Conservation (phyloP, 2,113 vertebrate genomes). For the Pagrus major region DNA sequence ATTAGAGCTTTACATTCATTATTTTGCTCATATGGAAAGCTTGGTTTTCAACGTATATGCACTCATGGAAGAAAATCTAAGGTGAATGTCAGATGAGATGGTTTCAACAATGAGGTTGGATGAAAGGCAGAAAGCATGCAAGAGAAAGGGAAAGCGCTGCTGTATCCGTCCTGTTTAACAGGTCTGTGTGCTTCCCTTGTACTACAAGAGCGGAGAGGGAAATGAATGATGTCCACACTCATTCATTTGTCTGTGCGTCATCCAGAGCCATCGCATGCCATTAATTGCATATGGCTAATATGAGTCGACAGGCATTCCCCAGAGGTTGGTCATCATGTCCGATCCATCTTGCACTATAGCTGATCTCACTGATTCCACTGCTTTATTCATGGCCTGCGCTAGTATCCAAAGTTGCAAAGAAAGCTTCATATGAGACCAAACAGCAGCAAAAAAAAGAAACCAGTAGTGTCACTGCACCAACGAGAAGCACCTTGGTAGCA, state of each 20-base stretch:
- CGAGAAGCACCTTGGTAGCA: too few species aligned
- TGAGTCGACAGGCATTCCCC: slow-evolving; percentile 59
- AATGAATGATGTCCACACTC: slow-evolving; percentile 35
- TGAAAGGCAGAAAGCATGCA: neutral
- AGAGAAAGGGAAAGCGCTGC: neutral
- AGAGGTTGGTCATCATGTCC: slow-evolving; percentile 54
- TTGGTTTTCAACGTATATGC: neutral
- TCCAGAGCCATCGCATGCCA: slow-evolving; percentile 34
- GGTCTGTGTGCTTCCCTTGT: slow-evolving; percentile 12
- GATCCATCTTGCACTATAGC: slow-evolving; percentile 27
- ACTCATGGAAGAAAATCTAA: neutral
- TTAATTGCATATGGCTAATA: slow-evolving; percentile 69
- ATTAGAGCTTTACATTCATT: neutral
- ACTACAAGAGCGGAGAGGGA: slow-evolving; percentile 41
- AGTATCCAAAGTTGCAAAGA: neutral
- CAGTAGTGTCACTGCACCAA: neutral
- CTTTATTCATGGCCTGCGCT: slow-evolving; percentile 9
- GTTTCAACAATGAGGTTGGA: slow-evolving; percentile 21
- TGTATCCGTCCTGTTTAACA: slow-evolving; percentile 26
- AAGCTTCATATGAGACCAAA: neutral
- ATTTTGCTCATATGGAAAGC: neutral
- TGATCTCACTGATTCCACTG: slow-evolving; percentile 16
- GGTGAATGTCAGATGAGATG: neutral
- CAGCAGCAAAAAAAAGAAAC: neutral
- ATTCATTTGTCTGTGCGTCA: slow-evolving; percentile 51